Evolutionary conservation across 2,797 vertebrate species (phyloP).

Genomic region (Crocodylus rhombifer): DNA sequence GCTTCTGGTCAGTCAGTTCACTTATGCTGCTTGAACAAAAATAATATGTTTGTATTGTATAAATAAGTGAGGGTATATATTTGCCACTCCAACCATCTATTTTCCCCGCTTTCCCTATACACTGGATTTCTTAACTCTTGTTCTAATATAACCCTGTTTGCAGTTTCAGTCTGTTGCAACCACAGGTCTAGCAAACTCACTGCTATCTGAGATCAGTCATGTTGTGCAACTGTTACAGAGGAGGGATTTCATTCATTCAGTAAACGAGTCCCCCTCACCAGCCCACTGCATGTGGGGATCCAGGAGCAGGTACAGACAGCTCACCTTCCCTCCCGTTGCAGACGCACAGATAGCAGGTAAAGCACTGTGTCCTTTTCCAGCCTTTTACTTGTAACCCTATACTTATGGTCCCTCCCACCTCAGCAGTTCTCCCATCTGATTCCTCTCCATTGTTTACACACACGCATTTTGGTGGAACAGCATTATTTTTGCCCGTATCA

Average conservation of each 20-base stretch:
- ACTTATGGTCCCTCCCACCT: slow-evolving; percentile 23
- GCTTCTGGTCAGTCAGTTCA: background rate
- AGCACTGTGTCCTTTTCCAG: background rate
- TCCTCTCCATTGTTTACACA: slow-evolving; percentile 14
- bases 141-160: background rate
- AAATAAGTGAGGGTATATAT: background rate
- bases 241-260: background rate
- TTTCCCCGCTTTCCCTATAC: background rate
- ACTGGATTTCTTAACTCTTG: background rate
- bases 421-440: background rate
- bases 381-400: background rate
- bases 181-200: background rate
- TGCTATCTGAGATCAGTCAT: background rate
- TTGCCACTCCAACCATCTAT: background rate
- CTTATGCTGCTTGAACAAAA: background rate
- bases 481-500: background rate
- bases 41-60: background rate
- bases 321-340: background rate
- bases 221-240: background rate
- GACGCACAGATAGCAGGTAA: background rate
- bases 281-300: background rate
- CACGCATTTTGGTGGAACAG: slow-evolving; percentile 1
- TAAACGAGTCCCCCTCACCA: background rate
- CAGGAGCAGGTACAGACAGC: background rate
- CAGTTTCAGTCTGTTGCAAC: fast-evolving